These are phyloP conservation scores for Seira sanloemensis DNA, from an alignment of 2,888 invertebrate species.

Conservation along the genomic window DNA sequence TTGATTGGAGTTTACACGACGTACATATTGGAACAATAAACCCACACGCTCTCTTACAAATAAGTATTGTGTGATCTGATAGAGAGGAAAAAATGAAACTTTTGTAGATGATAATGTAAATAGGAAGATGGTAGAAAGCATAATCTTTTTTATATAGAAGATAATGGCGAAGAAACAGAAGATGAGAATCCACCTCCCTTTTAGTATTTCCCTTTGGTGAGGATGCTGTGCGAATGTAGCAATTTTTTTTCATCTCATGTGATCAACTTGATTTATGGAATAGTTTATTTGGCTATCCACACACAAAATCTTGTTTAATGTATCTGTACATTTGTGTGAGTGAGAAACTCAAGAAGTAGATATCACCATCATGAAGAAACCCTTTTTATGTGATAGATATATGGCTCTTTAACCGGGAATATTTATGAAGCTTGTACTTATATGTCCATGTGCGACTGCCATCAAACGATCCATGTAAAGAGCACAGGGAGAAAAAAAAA, in stretches of 20 bases:
- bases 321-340: constrained; percentile 12
- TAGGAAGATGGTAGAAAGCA: not conserved
- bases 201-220: not conserved
- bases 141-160: not conserved
- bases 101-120: not conserved
- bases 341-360: constrained; percentile 46
- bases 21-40: constrained; percentile 8
- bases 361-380: constrained; percentile 8
- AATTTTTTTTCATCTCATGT: constrained; percentile 5
- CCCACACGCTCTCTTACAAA: not conserved
- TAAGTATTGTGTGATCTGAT: constrained; percentile 8
- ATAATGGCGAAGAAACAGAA: not conserved
- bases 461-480: not conserved
- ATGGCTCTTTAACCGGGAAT: constrained; percentile 51
- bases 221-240: not conserved
- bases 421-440: constrained; percentile 36
- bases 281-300: constrained; percentile 64
- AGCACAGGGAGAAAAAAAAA: not conserved
- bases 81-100: not conserved
- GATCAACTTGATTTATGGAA: constrained; percentile 64
- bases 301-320: constrained; percentile 64
- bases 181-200: not conserved
- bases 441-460: not conserved
- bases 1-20: constrained; percentile 45
- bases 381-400: constrained; percentile 37